Percentiles rank a stretch among this genome's conserved stretches.
Evolutionary conservation across 2,797 vertebrate species (phyloP).

Genomic region (Dipus sagitta): DNA sequence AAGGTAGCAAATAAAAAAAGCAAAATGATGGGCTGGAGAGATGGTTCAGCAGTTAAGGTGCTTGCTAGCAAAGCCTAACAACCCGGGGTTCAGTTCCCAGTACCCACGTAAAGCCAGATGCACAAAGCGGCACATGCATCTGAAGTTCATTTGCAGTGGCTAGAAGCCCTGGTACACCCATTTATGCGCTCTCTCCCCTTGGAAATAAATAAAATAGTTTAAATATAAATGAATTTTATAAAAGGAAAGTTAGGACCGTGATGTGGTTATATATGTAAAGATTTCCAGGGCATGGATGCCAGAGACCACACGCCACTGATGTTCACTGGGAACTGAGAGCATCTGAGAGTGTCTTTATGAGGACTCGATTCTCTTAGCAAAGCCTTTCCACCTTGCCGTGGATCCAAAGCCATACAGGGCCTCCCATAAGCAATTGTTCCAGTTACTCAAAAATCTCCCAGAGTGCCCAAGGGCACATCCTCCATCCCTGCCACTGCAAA

Average conservation of each 20-base stretch:
- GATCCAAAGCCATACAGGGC: neutral
- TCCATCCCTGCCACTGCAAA: no score
- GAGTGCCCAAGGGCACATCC: neutral
- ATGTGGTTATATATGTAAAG: neutral
- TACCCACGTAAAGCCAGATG: no score
- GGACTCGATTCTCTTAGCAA: neutral
- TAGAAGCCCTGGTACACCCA: no score
- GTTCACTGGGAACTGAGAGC: neutral
- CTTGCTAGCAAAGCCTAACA: no score
- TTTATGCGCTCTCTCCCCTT: no score
- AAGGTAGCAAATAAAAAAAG: neutral
- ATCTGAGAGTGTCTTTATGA: neutral
- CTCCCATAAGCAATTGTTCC: neutral
- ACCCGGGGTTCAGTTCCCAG: no score
- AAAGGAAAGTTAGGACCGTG: neutral
- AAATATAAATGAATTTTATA: no score
- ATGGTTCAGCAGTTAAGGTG: no score
- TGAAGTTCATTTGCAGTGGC: no score
- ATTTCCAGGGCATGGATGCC: neutral
- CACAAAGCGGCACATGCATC: no score
- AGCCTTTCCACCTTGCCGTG: neutral
- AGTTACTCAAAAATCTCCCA: neutral
- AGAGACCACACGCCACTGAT: neutral
- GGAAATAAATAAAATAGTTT: no score
- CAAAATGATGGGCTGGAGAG: neutral